Evolutionary conservation across 2,888 invertebrate species (phyloP), one percentile per base, ranked within the genome.

Genomic region (Xanthorhoe designata): DNA sequence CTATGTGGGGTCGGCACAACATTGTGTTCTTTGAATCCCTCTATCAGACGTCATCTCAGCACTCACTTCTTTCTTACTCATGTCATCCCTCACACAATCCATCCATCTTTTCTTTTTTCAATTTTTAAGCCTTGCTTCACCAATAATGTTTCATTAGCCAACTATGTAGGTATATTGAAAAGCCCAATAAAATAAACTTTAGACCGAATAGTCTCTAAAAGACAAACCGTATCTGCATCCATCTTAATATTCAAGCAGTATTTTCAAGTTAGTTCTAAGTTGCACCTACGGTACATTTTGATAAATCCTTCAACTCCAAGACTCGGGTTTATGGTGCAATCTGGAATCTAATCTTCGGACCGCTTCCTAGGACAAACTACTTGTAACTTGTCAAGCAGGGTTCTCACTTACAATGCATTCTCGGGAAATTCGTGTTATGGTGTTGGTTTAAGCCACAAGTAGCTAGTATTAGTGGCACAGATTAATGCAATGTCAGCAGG

Each of bases 331-430:
- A 82, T 80, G 78, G 79, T 79, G 78, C 82, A 82, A 87, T 85
- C 81, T 84, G 79, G 76, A 82, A 83, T 85, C 78, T 84, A 86
- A 88, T 88, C 87, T 83, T 78, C 72, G 78, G 77, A 78, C 78
- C 77, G 80, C 80, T 80, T 81, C 78, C 76, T 66, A 74, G 75
- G 81, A 85, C 80, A 81, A 84, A 86, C 82, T 80, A 78, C 78
- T 78, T 69, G 70, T 71, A 82, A 85, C 82, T 84, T 82, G 78
- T 81, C 79, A 80, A 77, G 77, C 74, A 75, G 73, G 49, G 58
- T 78, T 79, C 78, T 76, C 75, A 71, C 76, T 82, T 77, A 81
- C 78, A 79, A 79, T 83, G 77, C 78, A 78, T 71, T 54, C 13
- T 38, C 17, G 38, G 62, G 51, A 54, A 49, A 52, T 51, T 19